Conservation (phyloP, 2,797 vertebrate genomes). For the Macrochelys suwanniensis region DNA sequence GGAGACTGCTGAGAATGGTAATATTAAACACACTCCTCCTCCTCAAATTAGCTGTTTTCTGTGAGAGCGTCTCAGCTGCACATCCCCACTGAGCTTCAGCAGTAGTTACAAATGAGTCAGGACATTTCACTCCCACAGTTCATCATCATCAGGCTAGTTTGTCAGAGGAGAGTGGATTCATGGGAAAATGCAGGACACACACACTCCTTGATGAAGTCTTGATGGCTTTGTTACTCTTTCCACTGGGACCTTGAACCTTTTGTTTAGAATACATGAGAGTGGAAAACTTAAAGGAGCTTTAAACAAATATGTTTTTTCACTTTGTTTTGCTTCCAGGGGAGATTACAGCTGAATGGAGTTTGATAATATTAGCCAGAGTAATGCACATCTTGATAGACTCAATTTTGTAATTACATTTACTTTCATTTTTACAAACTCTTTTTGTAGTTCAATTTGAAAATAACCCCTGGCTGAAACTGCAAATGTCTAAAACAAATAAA, state of each 20-base stretch:
- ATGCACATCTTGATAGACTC: background rate
- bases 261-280: constrained; percentile 39
- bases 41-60: background rate
- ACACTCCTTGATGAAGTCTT: background rate
- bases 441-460: constrained; percentile 5
- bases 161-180: background rate
- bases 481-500: background rate
- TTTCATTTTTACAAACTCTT: background rate
- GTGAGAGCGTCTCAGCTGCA: background rate
- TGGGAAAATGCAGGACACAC: background rate
- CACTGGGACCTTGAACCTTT: constrained; percentile 41
- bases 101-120: background rate
- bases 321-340: background rate
- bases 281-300: constrained; percentile 16
- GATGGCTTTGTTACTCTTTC: constrained; percentile 36
- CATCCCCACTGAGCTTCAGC: background rate
- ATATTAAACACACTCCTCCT: background rate
- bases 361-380: background rate
- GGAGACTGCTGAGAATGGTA: background rate
- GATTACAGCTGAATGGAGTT: background rate
- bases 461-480: background rate
- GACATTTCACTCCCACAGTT: background rate
- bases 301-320: background rate
- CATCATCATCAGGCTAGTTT: background rate
- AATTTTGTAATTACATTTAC: background rate